A percentile compares a stretch with the other conserved stretches of the same genome.
phyloP scores from a whole-genome alignment of 2,888 invertebrate genomes.

The Drosophila mulleri region DNA sequence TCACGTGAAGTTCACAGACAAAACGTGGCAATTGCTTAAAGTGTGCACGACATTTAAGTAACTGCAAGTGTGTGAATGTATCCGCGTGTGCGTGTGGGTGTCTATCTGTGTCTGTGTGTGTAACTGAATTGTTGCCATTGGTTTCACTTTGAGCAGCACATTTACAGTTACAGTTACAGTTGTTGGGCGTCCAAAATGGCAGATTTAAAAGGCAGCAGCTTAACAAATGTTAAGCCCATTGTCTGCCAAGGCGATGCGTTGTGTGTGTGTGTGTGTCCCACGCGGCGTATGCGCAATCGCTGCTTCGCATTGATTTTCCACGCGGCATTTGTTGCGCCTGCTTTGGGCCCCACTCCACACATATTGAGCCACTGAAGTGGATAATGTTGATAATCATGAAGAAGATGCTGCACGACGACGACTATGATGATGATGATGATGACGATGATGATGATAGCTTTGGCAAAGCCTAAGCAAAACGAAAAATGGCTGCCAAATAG shows the following conservation, averaged over 20 bases:
- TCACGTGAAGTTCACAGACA: constrained; percentile 49
- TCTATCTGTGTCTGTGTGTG: constrained; percentile 19
- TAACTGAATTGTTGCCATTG: constrained; percentile 54
- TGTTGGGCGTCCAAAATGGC: constrained; percentile 49
- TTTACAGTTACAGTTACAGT: constrained; percentile 46
- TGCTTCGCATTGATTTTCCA: constrained; percentile 65
- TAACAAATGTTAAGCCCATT: constrained; percentile 59
- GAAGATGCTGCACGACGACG: constrained; percentile 7
- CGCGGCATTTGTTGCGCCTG: constrained; percentile 42
- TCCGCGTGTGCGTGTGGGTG: constrained; percentile 6
- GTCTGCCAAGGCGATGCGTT: constrained; percentile 34
- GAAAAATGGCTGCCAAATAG: constrained; percentile 71
- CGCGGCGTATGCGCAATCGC: constrained; percentile 68
- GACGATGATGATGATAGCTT: constrained; percentile 24
- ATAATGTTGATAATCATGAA: constrained; percentile 31
- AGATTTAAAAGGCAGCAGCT: constrained; percentile 57
- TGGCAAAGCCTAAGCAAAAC: constrained; percentile 36
- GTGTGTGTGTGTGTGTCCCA: constrained; percentile 23
- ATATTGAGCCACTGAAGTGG: constrained; percentile 47
- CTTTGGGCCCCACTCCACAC: neutral
- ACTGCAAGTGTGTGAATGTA: constrained; percentile 5
- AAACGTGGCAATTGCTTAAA: constrained; percentile 49
- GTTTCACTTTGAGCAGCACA: constrained; percentile 50
- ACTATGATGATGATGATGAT: constrained; percentile 5
- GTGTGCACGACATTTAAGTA: constrained; percentile 38